Evolutionary conservation across 2,888 invertebrate genomes (phyloP).

Genomic region (Agrotis ipsilon): DNA sequence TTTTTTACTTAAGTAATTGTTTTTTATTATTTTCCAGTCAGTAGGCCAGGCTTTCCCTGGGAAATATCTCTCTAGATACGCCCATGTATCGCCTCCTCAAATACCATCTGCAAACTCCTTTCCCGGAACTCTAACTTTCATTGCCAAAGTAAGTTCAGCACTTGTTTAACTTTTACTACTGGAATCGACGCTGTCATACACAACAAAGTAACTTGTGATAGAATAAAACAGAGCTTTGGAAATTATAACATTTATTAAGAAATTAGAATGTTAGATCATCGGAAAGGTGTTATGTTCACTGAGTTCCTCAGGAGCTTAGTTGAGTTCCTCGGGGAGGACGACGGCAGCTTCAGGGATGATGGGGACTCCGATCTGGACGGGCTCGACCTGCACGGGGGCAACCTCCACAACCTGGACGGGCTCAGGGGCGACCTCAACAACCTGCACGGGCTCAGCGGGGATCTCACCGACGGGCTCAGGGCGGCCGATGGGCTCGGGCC

Average conservation of each 20-base stretch:
- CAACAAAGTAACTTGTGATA: too few species aligned
- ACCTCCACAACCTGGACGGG: conserved; percentile 36
- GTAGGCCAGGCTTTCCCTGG: too few species aligned
- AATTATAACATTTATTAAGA: conserved; percentile 26
- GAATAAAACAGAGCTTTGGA: conserved; percentile 8
- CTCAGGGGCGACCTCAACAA: conserved; percentile 37
- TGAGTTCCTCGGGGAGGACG: conserved; percentile 66
- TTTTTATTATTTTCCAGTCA: too few species aligned
- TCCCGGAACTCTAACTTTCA: too few species aligned
- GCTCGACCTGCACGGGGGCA: conserved; percentile 59
- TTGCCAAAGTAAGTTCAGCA: too few species aligned
- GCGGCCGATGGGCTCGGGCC: conserved; percentile 4
- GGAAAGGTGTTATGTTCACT: conserved; percentile 15
- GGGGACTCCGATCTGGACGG: conserved; percentile 62
- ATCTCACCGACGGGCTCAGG: conserved; percentile 14
- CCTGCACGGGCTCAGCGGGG: conserved; percentile 26
- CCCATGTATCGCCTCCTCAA: too few species aligned
- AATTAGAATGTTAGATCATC: conserved; percentile 14
- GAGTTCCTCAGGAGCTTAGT: conserved; percentile 54
- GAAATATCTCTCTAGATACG: too few species aligned
- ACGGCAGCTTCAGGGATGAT: conserved; percentile 62
- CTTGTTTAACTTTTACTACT: too few species aligned
- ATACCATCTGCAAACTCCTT: too few species aligned
- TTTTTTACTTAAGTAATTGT: too few species aligned
- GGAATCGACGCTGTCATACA: too few species aligned